Base-by-base conservation (phyloP, 2,797 vertebrate species). In the Spheniscus humboldti region DNA sequence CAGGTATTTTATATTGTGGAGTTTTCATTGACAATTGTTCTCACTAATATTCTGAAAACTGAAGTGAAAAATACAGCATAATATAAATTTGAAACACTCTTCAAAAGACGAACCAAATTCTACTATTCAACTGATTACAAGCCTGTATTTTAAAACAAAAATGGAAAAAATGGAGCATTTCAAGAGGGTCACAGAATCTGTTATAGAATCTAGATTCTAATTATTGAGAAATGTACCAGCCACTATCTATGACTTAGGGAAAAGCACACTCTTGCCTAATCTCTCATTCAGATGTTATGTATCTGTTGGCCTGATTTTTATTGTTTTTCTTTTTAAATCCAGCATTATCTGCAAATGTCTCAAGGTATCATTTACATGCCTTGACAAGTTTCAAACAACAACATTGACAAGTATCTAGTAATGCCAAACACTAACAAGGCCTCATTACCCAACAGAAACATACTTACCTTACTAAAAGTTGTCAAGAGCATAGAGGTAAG, bases 401-500 rank as follows among this genome's bases (percentile, higher is more conserved):
- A 90, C 19, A 39, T 13, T 82, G 56, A 10, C 31, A 68, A 66
- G 10, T 25, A 19, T 13, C 41, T 30, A 39, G 24, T 25, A 64
- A 68, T 60, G 45, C 24, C 74, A 43, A 67, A 82, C 7, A 73
- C 27, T 66, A 84, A 28, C 18, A 59, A 62, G 33, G 20, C 47
- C 56, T 90, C 41, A 35, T 74, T 11, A 89, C 7, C 35, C 90
- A 89, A 15, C 19, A 86, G 37, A 59, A 33, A 4, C 22, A 20
- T 72, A 96, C 95, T 96, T 96, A 97, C 97, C 96, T 96, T 75
- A 78, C 78, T 63, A 82, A 53, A 93, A 68, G 37, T 1, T 71
- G 57, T 50, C 50, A 80, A 87, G 37, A 72, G n/a, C 72, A 80
- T 2, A 24, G 16, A 92, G 87, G 13, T 18, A 77, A 76, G 22